Percentiles rank a stretch among this genome's conserved stretches.
These are phyloP conservation scores for Drosophila cardini DNA, from an alignment of 1,140 invertebrate genomes.

Conservation along the genomic window DNA sequence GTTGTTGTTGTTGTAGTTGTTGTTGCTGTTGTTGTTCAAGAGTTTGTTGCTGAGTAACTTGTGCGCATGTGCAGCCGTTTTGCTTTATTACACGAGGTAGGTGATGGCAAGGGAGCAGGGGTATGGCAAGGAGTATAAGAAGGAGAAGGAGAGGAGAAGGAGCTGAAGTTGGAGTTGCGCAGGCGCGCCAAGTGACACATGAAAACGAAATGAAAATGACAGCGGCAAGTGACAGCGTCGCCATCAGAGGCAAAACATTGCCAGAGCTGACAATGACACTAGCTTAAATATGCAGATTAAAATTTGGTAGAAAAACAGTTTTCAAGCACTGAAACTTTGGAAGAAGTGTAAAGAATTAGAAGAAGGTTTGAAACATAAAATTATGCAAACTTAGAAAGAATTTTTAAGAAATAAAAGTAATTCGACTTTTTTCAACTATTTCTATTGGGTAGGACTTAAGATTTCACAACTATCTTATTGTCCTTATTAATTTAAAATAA, in stretches of 20 bases:
- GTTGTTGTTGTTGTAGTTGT: conserved; percentile 21
- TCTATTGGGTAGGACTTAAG: too few species aligned
- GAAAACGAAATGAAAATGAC: conserved; percentile 83
- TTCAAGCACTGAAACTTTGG: too few species aligned
- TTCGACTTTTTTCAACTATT: too few species aligned
- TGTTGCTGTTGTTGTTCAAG: too few species aligned
- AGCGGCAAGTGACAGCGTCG: conserved; percentile 77
- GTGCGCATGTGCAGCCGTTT: conserved; percentile 77
- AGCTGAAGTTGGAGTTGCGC: conserved; percentile 25
- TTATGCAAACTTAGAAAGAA: too few species aligned
- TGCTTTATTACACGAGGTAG: conserved; percentile 70
- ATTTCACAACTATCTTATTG: too few species aligned
- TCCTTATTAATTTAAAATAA: too few species aligned
- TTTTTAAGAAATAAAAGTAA: too few species aligned
- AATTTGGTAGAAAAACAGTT: too few species aligned
- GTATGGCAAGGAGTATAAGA: background rate
- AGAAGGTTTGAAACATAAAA: too few species aligned
- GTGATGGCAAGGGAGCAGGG: conserved; percentile 10
- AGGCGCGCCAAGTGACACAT: conserved; percentile 78
- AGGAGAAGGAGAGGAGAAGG: conserved; percentile 28
- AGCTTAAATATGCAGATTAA: conserved; percentile 12
- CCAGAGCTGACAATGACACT: conserved; percentile 38
- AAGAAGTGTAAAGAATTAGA: too few species aligned
- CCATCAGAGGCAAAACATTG: conserved; percentile 58
- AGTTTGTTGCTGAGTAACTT: background rate